These are phyloP conservation scores for Drosophila subsilvestris DNA, from an alignment of 2,888 invertebrate genomes.

Conservation along the genomic window DNA sequence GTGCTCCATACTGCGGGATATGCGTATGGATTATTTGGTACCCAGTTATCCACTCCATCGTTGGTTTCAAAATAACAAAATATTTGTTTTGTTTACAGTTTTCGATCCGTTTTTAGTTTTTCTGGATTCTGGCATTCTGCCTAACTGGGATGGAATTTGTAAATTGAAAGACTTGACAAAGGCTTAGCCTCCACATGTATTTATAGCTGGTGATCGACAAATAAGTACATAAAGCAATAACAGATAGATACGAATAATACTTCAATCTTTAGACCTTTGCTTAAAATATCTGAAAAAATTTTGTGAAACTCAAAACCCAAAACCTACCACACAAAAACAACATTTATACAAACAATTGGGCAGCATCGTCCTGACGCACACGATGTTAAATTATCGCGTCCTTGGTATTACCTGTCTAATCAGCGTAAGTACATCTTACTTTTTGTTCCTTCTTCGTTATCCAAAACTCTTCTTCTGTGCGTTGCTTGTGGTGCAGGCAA, in stretches of 20 bases:
- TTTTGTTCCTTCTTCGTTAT: neutral
- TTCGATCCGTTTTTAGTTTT: too few species aligned
- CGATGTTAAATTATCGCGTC: neutral
- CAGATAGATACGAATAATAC: too few species aligned
- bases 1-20: conserved; percentile 9
- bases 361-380: neutral
- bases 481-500: neutral
- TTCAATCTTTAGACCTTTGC: neutral
- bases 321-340: neutral
- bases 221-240: too few species aligned
- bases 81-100: too few species aligned
- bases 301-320: neutral
- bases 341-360: neutral
- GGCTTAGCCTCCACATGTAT: too few species aligned
- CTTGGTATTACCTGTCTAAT: conserved; percentile 7
- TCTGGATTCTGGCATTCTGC: too few species aligned
- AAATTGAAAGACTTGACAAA: too few species aligned
- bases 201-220: too few species aligned
- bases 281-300: neutral
- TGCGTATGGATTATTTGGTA: conserved; percentile 15
- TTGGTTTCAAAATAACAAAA: too few species aligned
- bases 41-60: conserved; percentile 15
- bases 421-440: conserved; percentile 15
- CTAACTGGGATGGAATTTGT: too few species aligned
- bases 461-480: too few species aligned